Base-by-base conservation (phyloP, 2,113 vertebrate genomes). In the Paradoxurus hermaphroditus region DNA sequence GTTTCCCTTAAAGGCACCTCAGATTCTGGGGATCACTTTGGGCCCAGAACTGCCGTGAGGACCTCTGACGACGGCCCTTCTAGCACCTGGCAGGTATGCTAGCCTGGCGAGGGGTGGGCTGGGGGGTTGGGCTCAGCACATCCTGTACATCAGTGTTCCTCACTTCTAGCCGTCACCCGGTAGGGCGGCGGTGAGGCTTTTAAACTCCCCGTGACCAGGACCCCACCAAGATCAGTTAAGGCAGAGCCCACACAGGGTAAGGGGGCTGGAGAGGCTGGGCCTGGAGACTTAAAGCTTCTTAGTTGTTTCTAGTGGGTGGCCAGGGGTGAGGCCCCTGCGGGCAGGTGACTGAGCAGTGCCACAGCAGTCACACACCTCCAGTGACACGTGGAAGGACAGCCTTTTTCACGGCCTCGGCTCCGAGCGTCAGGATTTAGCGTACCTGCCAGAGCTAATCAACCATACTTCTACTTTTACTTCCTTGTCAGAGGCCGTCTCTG, bases 391-490 rank as follows among this genome's bases (percentile, higher is more conserved):
- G 95, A 97, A 96, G 86, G 86, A 81, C 81, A 79, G 75, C 94
- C 77, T 96, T 96, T 72, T 62, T 84, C 92, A 88, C 56, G 36
- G 91, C 41, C 10, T 1, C 44, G 7, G 97, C 98, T 95, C 98
- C 77, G 77, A 95, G 96, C 97, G 75, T 89, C 93, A 90, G 93
- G 98, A 98, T 98, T 98, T 98, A 98, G 97, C 93, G 92, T 94
- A 89, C 44, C 93, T 98, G 97, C 96, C 98, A 97, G 97, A 96
- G 96, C 95, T 97, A 97, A 96, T 98, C 96, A 98, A 96, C 98
- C 98, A 81, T 82, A 86, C 97, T 98, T 98, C 56, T 93, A 92
- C 93, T 95, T 97, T 98, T 98, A 97, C 97, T 73, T 96, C 90
- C 90, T 97, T 89, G 90, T 92, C 96, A 90, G 97, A 94, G 97